Base-by-base conservation (phyloP, 2,113 vertebrate species). In the Leiothrix lutea region DNA sequence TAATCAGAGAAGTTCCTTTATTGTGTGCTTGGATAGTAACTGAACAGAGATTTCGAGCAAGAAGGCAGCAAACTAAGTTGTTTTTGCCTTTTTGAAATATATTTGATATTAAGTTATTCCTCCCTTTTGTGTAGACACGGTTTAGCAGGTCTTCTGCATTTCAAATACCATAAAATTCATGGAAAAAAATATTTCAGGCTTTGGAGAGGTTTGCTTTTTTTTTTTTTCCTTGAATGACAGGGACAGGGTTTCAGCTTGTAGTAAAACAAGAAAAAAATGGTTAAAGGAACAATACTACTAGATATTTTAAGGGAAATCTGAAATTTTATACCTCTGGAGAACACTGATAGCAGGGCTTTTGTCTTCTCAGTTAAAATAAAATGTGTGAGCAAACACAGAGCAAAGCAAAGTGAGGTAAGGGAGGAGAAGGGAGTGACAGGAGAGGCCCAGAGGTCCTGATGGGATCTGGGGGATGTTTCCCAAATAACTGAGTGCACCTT, bases 361-460 rank as follows among this genome's bases (percentile, higher is more conserved):
- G 9, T 82, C 26, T 48, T 57, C n/a, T 78, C 17, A 28, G 5
- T 57, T 53, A n/a, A 54, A 88, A 54, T 66, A 17, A 51, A 79
- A 51, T 3, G 0, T 15, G 20, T n/a, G 23, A 19, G 53, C 45
- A 84, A 58, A 75, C n/a, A 4, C 16, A 48, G 25, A 61, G 26
- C 21, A n/a, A n/a, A 57, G 14, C 29, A 42, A 71, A 11, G 13
- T 14, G 51, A 50, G 38, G 20, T 0, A 38, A 83, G 62, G 25
- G 60, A 79, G 12, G 22, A 40, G 80, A 60, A 50, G 0, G 54
- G 20, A 61, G 15, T 9, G 21, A 33, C 33, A 60, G 66, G 35
- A 40, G 18, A 36, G 17, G 19, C 26, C 38, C 1, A 0, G 3
- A 29, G 18, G 5, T 58, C 26, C 11, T 71, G 8, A 4, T 9